Evolutionary conservation across 2,888 invertebrate genomes (phyloP), one percentile per base, ranked within the genome.

Genomic region (Microdon myrmicae): DNA sequence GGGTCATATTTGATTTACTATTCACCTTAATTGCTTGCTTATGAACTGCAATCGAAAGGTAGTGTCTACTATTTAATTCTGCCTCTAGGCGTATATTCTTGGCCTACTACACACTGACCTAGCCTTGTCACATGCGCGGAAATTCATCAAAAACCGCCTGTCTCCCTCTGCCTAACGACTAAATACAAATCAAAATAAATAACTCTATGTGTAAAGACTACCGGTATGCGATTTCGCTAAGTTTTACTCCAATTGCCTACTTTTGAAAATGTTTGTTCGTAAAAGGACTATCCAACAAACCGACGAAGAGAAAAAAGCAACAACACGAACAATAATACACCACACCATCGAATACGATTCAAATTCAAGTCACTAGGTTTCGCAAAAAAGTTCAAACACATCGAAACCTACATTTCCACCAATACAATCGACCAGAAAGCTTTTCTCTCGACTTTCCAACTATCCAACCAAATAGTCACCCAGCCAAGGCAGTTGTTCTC

Each of bases 61-160:
- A 56, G 51, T 37, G 51, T 53, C 64, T 64, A 37, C 23, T 37
- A 26, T 31, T 45, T 23, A 59, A 25, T 37, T 47, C 17, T 41
- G 48, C 37, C 38, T 49, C 34, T 55, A 49, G 34, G 26, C 51
- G 56, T 51, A 45, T 37, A 25, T 32, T 31, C 14, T 25, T 14
- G n/a, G 6, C 26, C 34, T 47, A 56, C 45, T 64, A 45, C 58
- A 58, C 56, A 56, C 56, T 64, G 64, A 64, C 64, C 64, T 47
- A 64, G 64, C 58, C 37, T 34, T 45, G 41, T 25, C 29, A 56
- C 64, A 64, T 64, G 64, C 58, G 64, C 64, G 32, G 43, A 64
- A 38, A 13, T 22, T 5, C 41, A 32, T 47, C 41, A 47, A 56
- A 48, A 56, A 56, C 56, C 47, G 20, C 13, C 37, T 37, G 20